Base-by-base conservation (phyloP, 2,888 invertebrate genomes). In the Pachycephus smyrnensis region DNA sequence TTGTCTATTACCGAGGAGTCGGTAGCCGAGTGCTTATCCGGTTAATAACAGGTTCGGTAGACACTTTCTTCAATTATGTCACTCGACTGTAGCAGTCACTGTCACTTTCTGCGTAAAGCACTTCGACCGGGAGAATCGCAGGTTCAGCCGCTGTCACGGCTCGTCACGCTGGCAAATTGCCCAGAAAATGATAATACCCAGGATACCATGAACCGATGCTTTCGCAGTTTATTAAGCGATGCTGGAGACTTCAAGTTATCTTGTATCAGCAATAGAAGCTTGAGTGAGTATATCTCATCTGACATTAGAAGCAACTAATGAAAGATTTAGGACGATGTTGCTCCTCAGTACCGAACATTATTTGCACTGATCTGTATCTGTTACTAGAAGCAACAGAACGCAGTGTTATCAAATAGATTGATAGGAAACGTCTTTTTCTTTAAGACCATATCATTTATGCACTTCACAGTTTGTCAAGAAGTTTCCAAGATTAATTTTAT, bases 41-140 rank as follows among this genome's bases (percentile, higher is more conserved):
- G 81, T 85, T 85, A 83, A 84, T 83, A 86, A 87, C 86, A 82
- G 84, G 84, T 86, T 84, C 68, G 75, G 75, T 71, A 40, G 75
- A 68, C 83, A 87, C 87, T 88, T 87, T 87, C 88, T 85, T 88
- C 83, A 82, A 82, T 88, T 86, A 84, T 87, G 83, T 86, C 87
- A 86, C 83, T 55, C 40, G 76, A 12, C 71, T 73, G 80, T 78
- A 80, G 75, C 68, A 79, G 77, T 80, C 83, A 82, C 83, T 83
- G 81, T 83, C 84, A 81, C 85, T 83, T 85, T 85, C 82, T 81
- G 68, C 68, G 71, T 31, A 31, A 33, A 31, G 71, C 71, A 71
- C 71, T 33, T 80, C 75, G 69, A 75, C 80, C 73, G 77, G 77
- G 79, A 78, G 79, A 83, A 83, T 81, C 81, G 79, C 76, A 78